Percentiles rank a stretch among this genome's conserved stretches.
Evolutionary conservation across 2,113 vertebrate species (phyloP).

Genomic region (Varanus salvator): DNA sequence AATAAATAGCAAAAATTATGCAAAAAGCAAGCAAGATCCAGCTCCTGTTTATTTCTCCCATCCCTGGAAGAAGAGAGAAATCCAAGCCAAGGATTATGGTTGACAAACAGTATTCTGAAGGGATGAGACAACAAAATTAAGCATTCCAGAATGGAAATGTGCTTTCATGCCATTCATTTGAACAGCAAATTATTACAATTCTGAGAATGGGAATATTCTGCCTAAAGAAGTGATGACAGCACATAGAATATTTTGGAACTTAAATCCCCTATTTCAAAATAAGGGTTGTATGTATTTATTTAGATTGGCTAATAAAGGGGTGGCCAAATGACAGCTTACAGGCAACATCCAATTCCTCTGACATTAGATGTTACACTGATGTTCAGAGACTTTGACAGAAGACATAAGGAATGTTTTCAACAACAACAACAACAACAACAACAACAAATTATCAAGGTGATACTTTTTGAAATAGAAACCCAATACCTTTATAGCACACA

Average conservation of each 20-base stretch:
- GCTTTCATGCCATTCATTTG: not conserved
- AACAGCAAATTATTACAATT: not conserved
- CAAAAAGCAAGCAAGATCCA: slow-evolving; percentile 24
- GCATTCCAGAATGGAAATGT: not conserved
- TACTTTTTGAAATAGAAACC: not conserved
- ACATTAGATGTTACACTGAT: not conserved
- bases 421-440: not conserved
- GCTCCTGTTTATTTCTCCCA: slow-evolving; percentile 11
- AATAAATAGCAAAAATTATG: slow-evolving; percentile 61
- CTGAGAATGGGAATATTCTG: not conserved
- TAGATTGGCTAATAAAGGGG: not conserved
- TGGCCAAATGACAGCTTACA: not conserved
- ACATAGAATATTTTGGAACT: not conserved
- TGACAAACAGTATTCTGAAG: not conserved
- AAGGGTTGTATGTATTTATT: not conserved
- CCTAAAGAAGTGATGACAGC: not conserved
- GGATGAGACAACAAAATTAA: not conserved
- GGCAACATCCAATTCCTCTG: not conserved
- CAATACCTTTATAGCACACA: not conserved
- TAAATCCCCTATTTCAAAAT: no score
- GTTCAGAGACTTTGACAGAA: not conserved
- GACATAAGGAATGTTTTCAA: not conserved
- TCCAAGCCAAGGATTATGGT: not conserved
- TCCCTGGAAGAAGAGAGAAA: not conserved
- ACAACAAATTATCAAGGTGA: no score